Evolutionary conservation across 2,113 vertebrate genomes (phyloP).

Genomic region (Hystrix cristata): DNA sequence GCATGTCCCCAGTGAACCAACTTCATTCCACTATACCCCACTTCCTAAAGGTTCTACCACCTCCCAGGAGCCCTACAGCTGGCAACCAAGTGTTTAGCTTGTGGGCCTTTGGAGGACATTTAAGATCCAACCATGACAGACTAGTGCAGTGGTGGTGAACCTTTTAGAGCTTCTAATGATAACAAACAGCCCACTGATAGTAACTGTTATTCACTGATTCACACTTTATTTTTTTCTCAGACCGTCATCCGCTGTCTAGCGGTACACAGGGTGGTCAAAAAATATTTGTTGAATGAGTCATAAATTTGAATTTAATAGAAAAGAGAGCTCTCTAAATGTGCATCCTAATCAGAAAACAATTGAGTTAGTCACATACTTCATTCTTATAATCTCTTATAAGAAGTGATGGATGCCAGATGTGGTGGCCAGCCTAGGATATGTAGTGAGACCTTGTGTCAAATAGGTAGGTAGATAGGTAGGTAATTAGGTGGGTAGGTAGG

Average conservation of each 20-base stretch:
- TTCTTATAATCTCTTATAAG: neutral
- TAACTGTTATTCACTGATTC: neutral
- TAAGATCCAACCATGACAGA: neutral
- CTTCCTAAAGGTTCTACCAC: neutral
- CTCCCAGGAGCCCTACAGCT: neutral
- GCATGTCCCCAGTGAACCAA: neutral
- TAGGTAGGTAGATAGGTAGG: too few relatives aligned
- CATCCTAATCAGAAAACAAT: constrained; percentile 49
- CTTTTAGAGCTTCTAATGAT: neutral
- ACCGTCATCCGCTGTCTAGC: neutral
- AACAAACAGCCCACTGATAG: neutral
- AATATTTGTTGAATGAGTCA: constrained; percentile 22
- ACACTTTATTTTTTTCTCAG: neutral
- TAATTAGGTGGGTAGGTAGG: too few relatives aligned
- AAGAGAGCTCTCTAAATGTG: constrained; percentile 4
- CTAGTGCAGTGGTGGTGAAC: neutral
- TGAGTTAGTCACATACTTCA: neutral
- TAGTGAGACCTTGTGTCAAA: too few relatives aligned
- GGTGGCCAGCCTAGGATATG: too few relatives aligned
- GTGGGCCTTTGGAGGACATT: neutral
- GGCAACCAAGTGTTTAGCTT: neutral
- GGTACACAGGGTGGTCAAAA: neutral
- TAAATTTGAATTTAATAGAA: constrained; percentile 53
- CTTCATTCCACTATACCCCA: neutral
- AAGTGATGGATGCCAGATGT: neutral